A percentile compares a stretch with the other conserved stretches of the same genome.
Evolutionary conservation across 2,888 invertebrate species (phyloP).

Genomic region (Noctua janthina): DNA sequence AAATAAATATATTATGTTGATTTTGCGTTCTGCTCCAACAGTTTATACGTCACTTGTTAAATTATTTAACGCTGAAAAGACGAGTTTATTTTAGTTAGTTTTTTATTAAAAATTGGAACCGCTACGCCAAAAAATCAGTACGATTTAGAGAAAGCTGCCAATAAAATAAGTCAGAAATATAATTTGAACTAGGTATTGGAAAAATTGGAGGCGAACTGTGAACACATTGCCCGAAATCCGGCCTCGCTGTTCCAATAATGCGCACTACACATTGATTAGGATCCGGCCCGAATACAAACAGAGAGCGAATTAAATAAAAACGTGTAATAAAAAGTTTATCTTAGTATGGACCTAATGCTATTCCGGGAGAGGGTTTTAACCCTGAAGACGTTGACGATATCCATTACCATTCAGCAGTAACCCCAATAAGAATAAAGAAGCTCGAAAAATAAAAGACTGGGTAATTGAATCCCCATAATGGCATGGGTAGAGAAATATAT

Average conservation of each 20-base stretch:
- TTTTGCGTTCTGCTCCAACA: not conserved
- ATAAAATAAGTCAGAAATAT: slow-evolving; percentile 44
- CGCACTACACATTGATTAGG: slow-evolving; percentile 68
- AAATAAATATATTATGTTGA: slow-evolving; percentile 29
- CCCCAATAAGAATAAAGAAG: slow-evolving; percentile 77
- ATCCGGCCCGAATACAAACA: slow-evolving; percentile 61
- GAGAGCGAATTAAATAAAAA: slow-evolving; percentile 70
- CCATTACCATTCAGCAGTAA: slow-evolving; percentile 75
- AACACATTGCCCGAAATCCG: slow-evolving; percentile 43
- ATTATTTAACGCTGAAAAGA: not conserved
- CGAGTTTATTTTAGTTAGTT: not conserved
- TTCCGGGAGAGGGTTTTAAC: slow-evolving; percentile 70
- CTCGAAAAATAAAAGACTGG: slow-evolving; percentile 80
- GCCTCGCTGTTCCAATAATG: slow-evolving; percentile 49
- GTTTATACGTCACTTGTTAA: slow-evolving; percentile 2
- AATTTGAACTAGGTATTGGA: slow-evolving; percentile 30
- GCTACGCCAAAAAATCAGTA: slow-evolving; percentile 32
- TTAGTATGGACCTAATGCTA: slow-evolving; percentile 69
- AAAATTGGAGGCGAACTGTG: slow-evolving; percentile 39
- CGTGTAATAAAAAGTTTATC: slow-evolving; percentile 71
- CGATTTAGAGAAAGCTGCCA: slow-evolving; percentile 23
- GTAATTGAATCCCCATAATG: slow-evolving; percentile 86
- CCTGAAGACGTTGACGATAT: slow-evolving; percentile 73
- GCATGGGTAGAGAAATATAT: slow-evolving; percentile 81
- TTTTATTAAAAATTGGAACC: slow-evolving; percentile 28